phyloP scores from a whole-genome alignment of 2,797 vertebrate genomes.

The Myotis findleyi region DNA sequence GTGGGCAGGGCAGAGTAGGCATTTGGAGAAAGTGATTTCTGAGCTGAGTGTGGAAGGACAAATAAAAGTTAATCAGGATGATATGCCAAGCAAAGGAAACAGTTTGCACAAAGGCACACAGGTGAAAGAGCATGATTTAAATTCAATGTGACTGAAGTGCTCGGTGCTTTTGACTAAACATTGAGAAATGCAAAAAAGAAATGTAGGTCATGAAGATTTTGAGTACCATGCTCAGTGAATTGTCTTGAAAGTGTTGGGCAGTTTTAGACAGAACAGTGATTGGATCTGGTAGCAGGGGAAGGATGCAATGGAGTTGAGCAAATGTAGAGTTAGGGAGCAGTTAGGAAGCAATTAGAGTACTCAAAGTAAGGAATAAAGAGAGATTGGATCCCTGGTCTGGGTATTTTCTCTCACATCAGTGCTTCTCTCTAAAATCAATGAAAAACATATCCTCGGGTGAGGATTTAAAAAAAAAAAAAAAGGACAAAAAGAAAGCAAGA shows the following conservation, averaged over 20 bases:
- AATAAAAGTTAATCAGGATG: conserved; percentile 1
- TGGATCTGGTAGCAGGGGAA: background rate
- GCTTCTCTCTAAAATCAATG: background rate
- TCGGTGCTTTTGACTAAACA: background rate
- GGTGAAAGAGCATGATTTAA: background rate
- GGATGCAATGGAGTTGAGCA: background rate
- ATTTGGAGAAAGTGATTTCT: background rate
- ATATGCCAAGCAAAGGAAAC: conserved; percentile 19
- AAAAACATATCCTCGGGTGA: background rate
- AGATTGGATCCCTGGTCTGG: background rate
- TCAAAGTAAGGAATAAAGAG: background rate
- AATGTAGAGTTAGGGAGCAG: background rate
- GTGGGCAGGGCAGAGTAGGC: background rate
- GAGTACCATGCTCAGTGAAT: background rate
- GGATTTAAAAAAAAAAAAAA: background rate
- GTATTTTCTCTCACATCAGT: background rate
- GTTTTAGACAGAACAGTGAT: conserved; percentile 11
- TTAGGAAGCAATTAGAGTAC: background rate
- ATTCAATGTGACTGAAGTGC: background rate
- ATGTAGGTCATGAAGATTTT: background rate
- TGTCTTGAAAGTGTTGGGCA: background rate
- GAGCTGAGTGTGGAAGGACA: background rate
- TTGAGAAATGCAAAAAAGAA: background rate
- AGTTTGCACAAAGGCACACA: background rate
- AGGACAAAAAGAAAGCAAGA: background rate